Base-by-base conservation (phyloP, 92 coral and sea anemone species). In the Phenganax stokvisi region DNA sequence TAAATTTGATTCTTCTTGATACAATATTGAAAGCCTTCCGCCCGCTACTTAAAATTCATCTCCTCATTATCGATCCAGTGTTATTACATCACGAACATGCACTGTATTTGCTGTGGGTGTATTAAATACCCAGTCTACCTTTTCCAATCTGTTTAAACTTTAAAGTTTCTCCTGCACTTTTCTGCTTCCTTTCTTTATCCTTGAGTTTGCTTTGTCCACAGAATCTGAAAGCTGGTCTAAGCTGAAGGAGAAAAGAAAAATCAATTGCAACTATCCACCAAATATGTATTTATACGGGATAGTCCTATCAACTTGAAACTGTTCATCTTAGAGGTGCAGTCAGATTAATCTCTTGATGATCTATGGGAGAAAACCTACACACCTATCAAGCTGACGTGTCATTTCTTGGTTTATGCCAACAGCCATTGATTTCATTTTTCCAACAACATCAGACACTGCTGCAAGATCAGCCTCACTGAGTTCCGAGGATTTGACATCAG, bases 171-270 rank as follows among this genome's bases (percentile, higher is more conserved):
- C 52, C 15, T 64, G 47, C 63, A 96, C 82, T 53, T 89, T 89
- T 78, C 87, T 84, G 54, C 81, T 65, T 65, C 89, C 89, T 58
- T 85, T 84, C 67, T 87, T 81, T 51, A 96, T 80, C 76, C 97
- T 92, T 78, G 90, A 93, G 54, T 90, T 87, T 12, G 97, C 99
- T 84, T 96, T 92, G 72, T 92, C 97, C 73, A 92, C 92, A 20
- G 99, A 96, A 77, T 92, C 92, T 57, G 99, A 88, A 29, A 96
- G 83, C 29, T 73, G 58, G 59, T 96, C 99, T 29, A 77, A 28
- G 28, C 81, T 77, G 15, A 28, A 77, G 15, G 56, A 77, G 0
- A 30, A 37, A 13, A 29, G 12, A 77, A 4, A 55, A 25, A 6
- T 75, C 12, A 75, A n/a, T 6, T 13, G 3, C 27, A 13, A 59